Base-by-base conservation (phyloP, 2,888 invertebrate species). In the Antitype chi region DNA sequence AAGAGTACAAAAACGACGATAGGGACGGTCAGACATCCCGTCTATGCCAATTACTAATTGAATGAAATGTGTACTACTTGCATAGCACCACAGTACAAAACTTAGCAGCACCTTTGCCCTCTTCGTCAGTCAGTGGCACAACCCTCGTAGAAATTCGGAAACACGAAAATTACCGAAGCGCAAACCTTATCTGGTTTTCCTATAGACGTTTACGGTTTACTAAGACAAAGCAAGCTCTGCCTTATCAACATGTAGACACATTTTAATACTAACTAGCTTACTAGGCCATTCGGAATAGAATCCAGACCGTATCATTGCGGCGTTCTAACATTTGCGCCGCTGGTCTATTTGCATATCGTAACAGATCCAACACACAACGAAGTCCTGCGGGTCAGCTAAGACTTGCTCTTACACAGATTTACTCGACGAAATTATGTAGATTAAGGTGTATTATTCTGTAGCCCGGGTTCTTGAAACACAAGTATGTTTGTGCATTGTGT, bases 321-420 rank as follows among this genome's bases (percentile, higher is more conserved):
- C 80, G 70, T 82, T 78, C 86, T 88, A 85, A 82, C 91, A 90
- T 89, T 87, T 89, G 90, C 75, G 86, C 32, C 78, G 25, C 67
- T 74, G 53, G 62, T 70, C 70, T 70, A 90, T 90, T 90, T 90
- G 85, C 89, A 90, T 90, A 89, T 85, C 84, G 63, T 82, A 88
- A 82, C 79, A 87, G 78, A 76, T 81, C 73, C 74, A 43, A 43
- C 57, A 66, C 53, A 76, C 60, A 66, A 43, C 63, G 53, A 59
- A 23, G n/a, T 62, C 62, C 74, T 74, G 53, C 53, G 49, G 43
- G 59, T 64, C 52, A 63, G 60, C 13, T 57, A 59, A 63, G 38
- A 69, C 43, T 57, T 25, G 63, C 76, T 25, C 81, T 69, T 32
- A 23, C 53, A 5, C 23, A 32, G 72, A 76, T 76, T 85, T 43